Evolutionary conservation across 2,888 invertebrate genomes (phyloP), one percentile per base, ranked within the genome.

Genomic region (Vannuccia rotundouncinata): DNA sequence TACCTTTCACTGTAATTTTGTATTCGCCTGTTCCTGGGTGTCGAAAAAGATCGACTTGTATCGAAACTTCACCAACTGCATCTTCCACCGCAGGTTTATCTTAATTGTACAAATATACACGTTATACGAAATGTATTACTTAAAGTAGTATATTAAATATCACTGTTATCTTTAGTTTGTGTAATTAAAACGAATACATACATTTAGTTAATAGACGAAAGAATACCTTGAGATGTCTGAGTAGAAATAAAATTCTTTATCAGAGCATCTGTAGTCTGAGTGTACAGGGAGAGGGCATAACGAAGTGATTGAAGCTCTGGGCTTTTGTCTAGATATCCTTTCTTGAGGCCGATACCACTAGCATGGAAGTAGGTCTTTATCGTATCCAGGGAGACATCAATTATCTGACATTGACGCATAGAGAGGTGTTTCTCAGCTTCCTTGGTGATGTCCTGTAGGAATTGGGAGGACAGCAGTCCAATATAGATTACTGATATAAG

Each of bases 331-430:
- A 99, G 90, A 91, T 97, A 99, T 17, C 93, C 93, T 88, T 98
- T 98, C 91, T 99, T 99, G 81, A 99, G 90, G 22, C 99, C 99
- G 86, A 96, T 95, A 77, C 99, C 99, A 31, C 95, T 95, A 0
- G 98, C 99, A 88, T 99, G 97, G 92, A 99, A 99, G 89, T 97
- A 98, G 84, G 94, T 92, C 89, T 99, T 99, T 89, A 99, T 96
- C 79, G 96, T 96, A 87, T 99, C 98, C 83, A 99, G 90, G 13
- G 98, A 97, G 79, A 95, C 94, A 85, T 99, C 98, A 76, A 99
- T 90, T 1, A 99, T 95, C 1, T 95, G 95, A 88, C 99, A 99
- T 88, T 99, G 99, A 87, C 96, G 96, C 0, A 98, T 98, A 29
- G 96, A 94, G 83, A 99, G 90, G 82, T 87, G 87, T 83, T 87